phyloP scores from a whole-genome alignment of 2,888 invertebrate species.

The Crematogaster levior region DNA sequence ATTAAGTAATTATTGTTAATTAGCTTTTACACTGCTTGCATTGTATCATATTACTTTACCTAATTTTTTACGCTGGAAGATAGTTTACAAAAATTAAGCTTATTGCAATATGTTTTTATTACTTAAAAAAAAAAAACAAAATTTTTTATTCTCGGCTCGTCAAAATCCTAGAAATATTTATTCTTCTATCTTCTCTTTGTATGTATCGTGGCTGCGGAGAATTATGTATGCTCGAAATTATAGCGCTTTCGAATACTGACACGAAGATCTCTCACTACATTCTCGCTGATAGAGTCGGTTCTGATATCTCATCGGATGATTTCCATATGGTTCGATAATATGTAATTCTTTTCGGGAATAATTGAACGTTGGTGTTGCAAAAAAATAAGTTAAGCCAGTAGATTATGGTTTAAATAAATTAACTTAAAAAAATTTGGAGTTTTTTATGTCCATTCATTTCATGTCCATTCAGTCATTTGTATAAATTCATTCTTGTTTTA shows the following conservation, averaged over 20 bases:
- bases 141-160: neutral
- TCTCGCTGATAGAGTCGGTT: conserved; percentile 10
- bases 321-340: neutral
- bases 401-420: neutral
- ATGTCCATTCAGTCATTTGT: neutral
- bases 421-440: neutral
- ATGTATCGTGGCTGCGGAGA: neutral
- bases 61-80: neutral
- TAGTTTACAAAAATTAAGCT: neutral
- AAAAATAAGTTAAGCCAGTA: neutral
- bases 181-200: neutral
- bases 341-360: neutral
- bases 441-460: neutral
- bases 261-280: conserved; percentile 16
- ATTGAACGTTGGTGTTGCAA: neutral
- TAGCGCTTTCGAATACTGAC: conserved; percentile 29
- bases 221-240: conserved; percentile 20
- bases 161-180: conserved; percentile 10
- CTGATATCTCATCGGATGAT: neutral
- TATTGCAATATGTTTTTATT: neutral
- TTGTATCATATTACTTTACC: neutral
- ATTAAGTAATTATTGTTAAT: conserved; percentile 16
- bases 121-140: neutral
- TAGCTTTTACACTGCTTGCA: neutral
- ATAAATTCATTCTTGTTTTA: conserved; percentile 4